Evolutionary conservation across 2,797 vertebrate species (phyloP), one percentile per base, ranked within the genome.

Genomic region (Sparus aurata): DNA sequence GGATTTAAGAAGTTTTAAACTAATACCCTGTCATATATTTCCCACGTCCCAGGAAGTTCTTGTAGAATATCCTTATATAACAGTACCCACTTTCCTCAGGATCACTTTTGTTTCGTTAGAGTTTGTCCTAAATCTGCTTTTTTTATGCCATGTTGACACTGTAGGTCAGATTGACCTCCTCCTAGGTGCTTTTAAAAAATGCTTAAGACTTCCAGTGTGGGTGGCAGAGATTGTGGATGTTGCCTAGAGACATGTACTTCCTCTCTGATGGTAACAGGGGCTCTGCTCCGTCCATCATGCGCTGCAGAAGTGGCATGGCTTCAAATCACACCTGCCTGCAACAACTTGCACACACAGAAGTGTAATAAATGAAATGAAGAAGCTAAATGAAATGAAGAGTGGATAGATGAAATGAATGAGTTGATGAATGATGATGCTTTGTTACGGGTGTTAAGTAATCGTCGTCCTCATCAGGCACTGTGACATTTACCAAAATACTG

Each of bases 1-100:
- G 88, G 91, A 86, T 86, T 94, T 93, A 91, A 83, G 66, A 91
- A 81, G 87, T 92, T 93, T 91, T 83, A 87, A 76, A 90, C 84
- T 94, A 93, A 93, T 93, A 88, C 92, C 84, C 83, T 89, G 91
- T 85, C 87, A 82, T 78, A 86, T 75, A 82, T 85, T 91, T 84
- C 77, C 59, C 54, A 80, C 46, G 0, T 85, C 62, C 74, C 59
- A 60, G 76, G 54, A 73, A 74, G 69, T 83, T 87, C 58, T 74
- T 38, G 20, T 38, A 25, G 69, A 64, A 77, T 75, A 67, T 77
- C 72, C 71, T 90, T 85, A 81, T 73, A 79, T 90, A 89, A 91
- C 64, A 45, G 70, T 60, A 60, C 20, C 67, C 69, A 73, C 18
- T 23, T 52, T 61, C 30, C 47, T 61, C n/a, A 12, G 43, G 71